These are phyloP conservation scores for Troides oblongomaculatus DNA, from an alignment of 2,888 invertebrate species.

Conservation along the genomic window DNA sequence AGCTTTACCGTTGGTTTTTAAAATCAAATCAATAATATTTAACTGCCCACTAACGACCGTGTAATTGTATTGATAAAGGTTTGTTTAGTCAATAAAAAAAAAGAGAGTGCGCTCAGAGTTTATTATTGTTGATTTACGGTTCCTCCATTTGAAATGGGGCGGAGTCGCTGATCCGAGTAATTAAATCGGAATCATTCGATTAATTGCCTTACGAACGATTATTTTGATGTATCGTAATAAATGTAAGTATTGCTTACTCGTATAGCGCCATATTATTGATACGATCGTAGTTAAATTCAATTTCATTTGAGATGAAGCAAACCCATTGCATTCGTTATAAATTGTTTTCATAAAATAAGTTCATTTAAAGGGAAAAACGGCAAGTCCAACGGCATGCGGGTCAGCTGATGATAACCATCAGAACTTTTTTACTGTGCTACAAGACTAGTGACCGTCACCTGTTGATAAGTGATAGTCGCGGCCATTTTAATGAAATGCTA, in stretches of 20 bases:
- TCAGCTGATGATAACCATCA: too few relatives aligned
- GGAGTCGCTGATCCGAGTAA: conserved; percentile 64
- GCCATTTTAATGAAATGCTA: too few relatives aligned
- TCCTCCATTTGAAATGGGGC: conserved; percentile 59
- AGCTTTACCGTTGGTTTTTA: conserved; percentile 32
- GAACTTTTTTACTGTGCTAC: too few relatives aligned
- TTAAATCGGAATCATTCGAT: conserved; percentile 69
- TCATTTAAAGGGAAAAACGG: too few relatives aligned
- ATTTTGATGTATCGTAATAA: conserved; percentile 36
- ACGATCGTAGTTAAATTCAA: not conserved
- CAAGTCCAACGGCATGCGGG: too few relatives aligned
- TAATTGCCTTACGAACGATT: conserved; percentile 56
- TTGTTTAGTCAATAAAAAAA: conserved; percentile 63
- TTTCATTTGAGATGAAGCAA: too few relatives aligned
- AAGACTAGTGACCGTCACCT: too few relatives aligned
- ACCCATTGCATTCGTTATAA: too few relatives aligned
- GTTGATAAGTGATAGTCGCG: too few relatives aligned
- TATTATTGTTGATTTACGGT: conserved; percentile 71
- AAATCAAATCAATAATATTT: conserved; percentile 52
- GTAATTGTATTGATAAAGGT: conserved; percentile 75
- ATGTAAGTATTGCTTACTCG: conserved; percentile 9
- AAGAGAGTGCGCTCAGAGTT: conserved; percentile 46
- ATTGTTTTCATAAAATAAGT: too few relatives aligned
- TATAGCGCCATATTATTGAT: conserved; percentile 3
- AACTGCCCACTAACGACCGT: conserved; percentile 67